Base-by-base conservation (phyloP, 2,888 invertebrate species). In the Acrobasis consociella region DNA sequence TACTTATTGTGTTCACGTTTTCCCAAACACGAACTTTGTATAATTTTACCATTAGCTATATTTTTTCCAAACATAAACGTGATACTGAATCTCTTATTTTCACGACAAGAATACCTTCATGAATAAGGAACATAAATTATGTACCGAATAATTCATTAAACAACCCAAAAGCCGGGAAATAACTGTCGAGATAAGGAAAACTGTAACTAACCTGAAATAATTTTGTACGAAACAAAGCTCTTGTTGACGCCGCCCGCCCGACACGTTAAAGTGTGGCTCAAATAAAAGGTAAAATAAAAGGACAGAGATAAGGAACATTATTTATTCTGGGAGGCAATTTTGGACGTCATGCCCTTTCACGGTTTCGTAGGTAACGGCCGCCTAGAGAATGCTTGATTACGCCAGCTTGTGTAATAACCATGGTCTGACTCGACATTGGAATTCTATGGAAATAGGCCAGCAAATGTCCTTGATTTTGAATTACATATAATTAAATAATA, bases 271-370 rank as follows among this genome's bases (percentile, higher is more conserved):
- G 72, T 31, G 50, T 8, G 17, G 15, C 55, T 73, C 73, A 75
- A 81, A 76, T 75, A 77, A 78, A 75, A 81, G 74, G 71, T 75
- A 70, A 72, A 72, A 78, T 74, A 74, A 74, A 75, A 75, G 70
- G 69, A 68, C 66, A 70, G 72, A 76, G 77, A 78, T 79, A 78
- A 76, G 72, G 68, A 69, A 73, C 71, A 71, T 75, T 80, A 79
- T 79, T 82, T 78, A 80, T 78, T 80, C 73, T 73, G 66, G 58
- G 73, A 78, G 78, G 78, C 77, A 80, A 80, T 82, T 80, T 77
- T 65, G 69, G 71, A 67, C 68, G 67, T 69, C 67, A 65, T 65
- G 17, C 64, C 63, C 59, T 65, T 63, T 62, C 38, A 39, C 16
- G 9, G 17, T 9, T 15, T 9, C 31, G 62, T 62, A 53, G 63